Base-by-base conservation (phyloP, 2,888 invertebrate genomes). In the Synergus japonicus region DNA sequence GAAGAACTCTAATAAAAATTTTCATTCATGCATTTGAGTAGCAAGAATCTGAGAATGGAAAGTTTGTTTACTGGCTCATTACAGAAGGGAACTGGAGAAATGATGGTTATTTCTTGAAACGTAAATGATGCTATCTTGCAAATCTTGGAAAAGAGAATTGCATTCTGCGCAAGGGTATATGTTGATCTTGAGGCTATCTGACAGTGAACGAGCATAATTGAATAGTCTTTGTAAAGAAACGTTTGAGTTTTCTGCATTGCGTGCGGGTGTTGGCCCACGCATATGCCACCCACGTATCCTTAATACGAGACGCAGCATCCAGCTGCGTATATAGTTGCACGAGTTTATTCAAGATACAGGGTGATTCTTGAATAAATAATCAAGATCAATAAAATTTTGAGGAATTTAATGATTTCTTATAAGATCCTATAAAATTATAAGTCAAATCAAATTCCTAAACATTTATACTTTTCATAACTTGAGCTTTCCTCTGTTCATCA, bases 301-400 rank as follows among this genome's bases (percentile, higher is more conserved):
- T 85, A 87, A 87, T 87, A 86, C 86, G 84, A 79, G 73, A 80
- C 81, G 79, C 64, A 58, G 37, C 54, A 54, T 58, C 88, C 88
- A 89, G 89, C 88, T 89, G 89, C 88, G 89, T 90, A 89, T 89
- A 89, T 87, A 89, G 84, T 85, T 86, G 82, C 84, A 86, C 86
- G 85, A 29, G 49, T 49, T 69, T 29, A 69, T 37, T 54, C 5
- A n/a, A 73, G 37, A 54, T 73, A 73, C 37, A 54, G 73, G 73
- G 54, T 73, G 73, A 54, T 73, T 18, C n/a, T 73, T 54, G 9
- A 41, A 37, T 37, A 54, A 67, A 22, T 15, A 18, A 4, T 37
- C 29, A 49, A n/a, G 37, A 49, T n/a, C 29, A 10, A 29, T 9
- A 18, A 7, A 4, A 58, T 3, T 8, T 1, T 2, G 3, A 18